Evolutionary conservation across 37 sponge, comb jelly and placozoan species (phyloP).

Genomic region (Mnemiopsis leidyi): DNA sequence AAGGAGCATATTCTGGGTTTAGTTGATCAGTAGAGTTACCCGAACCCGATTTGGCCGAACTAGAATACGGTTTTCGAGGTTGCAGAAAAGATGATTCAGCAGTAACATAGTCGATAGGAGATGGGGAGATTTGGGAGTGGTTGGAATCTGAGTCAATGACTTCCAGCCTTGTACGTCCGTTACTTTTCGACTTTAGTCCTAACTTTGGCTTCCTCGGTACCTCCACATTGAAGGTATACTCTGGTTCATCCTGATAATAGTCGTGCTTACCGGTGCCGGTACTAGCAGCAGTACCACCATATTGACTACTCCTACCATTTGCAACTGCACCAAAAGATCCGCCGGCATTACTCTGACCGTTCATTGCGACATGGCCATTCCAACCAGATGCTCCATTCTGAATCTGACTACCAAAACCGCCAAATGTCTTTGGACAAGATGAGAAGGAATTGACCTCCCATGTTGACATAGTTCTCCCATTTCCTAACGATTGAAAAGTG

Average conservation of each 20-base stretch:
- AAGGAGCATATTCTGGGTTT: too few relatives aligned
- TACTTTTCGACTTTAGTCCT: background rate
- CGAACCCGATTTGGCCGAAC: background rate
- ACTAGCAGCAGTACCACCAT: background rate
- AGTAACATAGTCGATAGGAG: background rate
- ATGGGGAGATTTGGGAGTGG: background rate
- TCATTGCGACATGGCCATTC: background rate
- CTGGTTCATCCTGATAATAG: background rate
- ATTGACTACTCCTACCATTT: too few relatives aligned
- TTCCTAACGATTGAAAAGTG: slow-evolving; percentile 13
- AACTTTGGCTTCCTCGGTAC: background rate
- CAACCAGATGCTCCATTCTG: background rate
- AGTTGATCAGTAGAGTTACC: background rate
- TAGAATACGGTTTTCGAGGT: background rate
- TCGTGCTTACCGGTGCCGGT: background rate
- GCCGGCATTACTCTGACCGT: background rate
- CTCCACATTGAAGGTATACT: background rate
- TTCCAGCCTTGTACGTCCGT: background rate
- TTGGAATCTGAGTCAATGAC: background rate
- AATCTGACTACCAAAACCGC: background rate
- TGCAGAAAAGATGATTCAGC: background rate
- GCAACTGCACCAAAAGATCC: background rate
- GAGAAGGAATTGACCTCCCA: slow-evolving; percentile 10
- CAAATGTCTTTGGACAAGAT: background rate
- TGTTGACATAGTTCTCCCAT: background rate